Conservation (phyloP, 1,140 invertebrate species). For the Penaeus chinensis region DNA sequence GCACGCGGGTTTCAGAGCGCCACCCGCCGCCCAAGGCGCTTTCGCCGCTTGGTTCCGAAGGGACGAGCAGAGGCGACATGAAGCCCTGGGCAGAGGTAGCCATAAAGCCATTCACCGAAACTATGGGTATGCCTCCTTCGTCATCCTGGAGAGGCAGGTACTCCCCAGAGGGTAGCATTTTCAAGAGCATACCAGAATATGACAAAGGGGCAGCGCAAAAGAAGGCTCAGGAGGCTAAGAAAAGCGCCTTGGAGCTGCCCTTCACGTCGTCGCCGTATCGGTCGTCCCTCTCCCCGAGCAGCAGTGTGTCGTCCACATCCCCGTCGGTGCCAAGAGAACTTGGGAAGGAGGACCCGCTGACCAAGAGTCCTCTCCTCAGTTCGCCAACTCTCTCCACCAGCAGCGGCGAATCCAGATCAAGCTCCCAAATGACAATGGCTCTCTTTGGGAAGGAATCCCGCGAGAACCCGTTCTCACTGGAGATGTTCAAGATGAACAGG, state of each 20-base stretch:
- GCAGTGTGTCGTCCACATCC: slow-evolving; percentile 53
- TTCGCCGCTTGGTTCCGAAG: slow-evolving; percentile 38
- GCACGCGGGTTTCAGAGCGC: slow-evolving; percentile 38
- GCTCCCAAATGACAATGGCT: slow-evolving; percentile 44
- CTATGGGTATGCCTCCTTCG: slow-evolving; percentile 39
- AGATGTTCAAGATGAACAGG: slow-evolving; percentile 54
- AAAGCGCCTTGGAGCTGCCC: slow-evolving; percentile 38
- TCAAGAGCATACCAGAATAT: slow-evolving; percentile 44
- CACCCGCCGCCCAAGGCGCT: slow-evolving; percentile 46
- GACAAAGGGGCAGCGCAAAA: slow-evolving; percentile 40
- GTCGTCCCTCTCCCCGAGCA: slow-evolving; percentile 44
- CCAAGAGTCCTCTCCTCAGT: slow-evolving; percentile 48
- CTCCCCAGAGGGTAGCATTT: slow-evolving; percentile 42
- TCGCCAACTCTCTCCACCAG: slow-evolving; percentile 53
- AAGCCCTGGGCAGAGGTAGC: slow-evolving; percentile 51
- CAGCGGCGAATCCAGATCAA: slow-evolving; percentile 51
- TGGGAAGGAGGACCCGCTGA: slow-evolving; percentile 37
- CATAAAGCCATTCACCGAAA: slow-evolving; percentile 53
- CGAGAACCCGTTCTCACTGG: slow-evolving; percentile 49
- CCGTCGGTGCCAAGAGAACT: slow-evolving; percentile 37
- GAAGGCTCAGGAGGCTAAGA: slow-evolving; percentile 44
- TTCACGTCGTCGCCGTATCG: slow-evolving; percentile 33
- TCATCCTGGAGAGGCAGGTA: slow-evolving; percentile 46
- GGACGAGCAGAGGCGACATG: slow-evolving; percentile 33
- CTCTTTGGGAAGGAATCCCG: slow-evolving; percentile 29